phyloP scores from a whole-genome alignment of 2,797 vertebrate genomes.

The Cephalopachus bancanus region DNA sequence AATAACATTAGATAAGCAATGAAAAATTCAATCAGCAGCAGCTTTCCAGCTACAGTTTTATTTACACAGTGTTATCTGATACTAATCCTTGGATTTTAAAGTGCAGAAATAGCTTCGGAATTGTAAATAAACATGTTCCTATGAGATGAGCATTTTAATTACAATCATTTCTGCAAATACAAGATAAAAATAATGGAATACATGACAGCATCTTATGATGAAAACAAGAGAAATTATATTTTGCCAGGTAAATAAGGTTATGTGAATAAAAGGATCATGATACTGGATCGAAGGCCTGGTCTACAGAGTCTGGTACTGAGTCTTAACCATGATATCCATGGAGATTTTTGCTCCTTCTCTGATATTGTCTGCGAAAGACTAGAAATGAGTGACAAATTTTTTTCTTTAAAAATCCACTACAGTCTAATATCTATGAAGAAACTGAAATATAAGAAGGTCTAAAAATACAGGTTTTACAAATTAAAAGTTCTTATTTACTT shows the following conservation, averaged over 20 bases:
- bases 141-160: constrained; percentile 77
- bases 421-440: constrained; percentile 29
- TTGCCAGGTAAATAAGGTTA: neutral
- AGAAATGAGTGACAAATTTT: constrained; percentile 15
- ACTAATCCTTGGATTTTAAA: constrained; percentile 78
- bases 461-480: constrained; percentile 35
- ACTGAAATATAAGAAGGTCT: constrained; percentile 26
- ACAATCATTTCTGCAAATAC: constrained; percentile 71
- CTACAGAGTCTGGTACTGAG: neutral
- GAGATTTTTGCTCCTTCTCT: constrained; percentile 15
- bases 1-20: constrained; percentile 81
- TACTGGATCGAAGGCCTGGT: neutral
- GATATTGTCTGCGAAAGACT: neutral
- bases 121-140: constrained; percentile 78
- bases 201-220: neutral
- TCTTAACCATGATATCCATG: constrained; percentile 16
- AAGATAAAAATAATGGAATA: constrained; percentile 66
- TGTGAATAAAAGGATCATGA: neutral
- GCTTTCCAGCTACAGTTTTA: constrained; percentile 68
- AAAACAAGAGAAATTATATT: constrained; percentile 18
- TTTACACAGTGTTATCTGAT: constrained; percentile 78
- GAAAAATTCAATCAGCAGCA: constrained; percentile 73
- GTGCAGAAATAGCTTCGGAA: constrained; percentile 74
- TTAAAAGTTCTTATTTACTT: constrained; percentile 43
- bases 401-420: constrained; percentile 28